Percentiles rank a stretch among this genome's conserved stretches.
phyloP scores from a whole-genome alignment of 2,888 invertebrate species.

The Melinaea menophilus region DNA sequence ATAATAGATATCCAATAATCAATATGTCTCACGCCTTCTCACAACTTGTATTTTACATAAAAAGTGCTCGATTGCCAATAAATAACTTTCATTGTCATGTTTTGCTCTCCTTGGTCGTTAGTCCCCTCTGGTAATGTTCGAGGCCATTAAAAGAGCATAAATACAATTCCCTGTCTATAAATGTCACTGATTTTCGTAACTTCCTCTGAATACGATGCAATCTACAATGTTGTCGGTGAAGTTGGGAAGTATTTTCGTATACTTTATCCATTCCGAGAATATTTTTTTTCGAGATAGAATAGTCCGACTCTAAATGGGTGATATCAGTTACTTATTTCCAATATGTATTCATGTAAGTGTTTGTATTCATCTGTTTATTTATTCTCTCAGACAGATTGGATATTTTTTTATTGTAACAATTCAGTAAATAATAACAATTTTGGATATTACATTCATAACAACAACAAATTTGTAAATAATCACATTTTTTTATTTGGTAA shows the following conservation, averaged over 20 bases:
- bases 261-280: conserved; percentile 8
- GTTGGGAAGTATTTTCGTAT: conserved; percentile 31
- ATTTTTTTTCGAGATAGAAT: conserved; percentile 5
- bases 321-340: background rate
- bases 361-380: too few species aligned
- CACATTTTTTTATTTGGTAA: too few species aligned
- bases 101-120: conserved; percentile 55
- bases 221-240: conserved; percentile 38
- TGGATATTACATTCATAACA: too few species aligned
- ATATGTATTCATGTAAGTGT: too few species aligned
- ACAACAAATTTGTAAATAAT: too few species aligned
- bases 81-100: conserved; percentile 65
- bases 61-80: conserved; percentile 45
- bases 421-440: too few species aligned
- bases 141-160: conserved; percentile 73
- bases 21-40: conserved; percentile 16
- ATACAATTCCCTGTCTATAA: conserved; percentile 71
- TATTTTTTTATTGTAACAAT: too few species aligned
- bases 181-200: conserved; percentile 45
- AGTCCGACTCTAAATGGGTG: background rate
- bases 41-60: conserved; percentile 24
- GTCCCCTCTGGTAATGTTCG: conserved; percentile 59
- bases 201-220: conserved; percentile 40
- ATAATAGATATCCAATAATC: conserved; percentile 12
- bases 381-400: too few species aligned